Evolutionary conservation across 2,888 invertebrate species (phyloP).

Genomic region (Mylabris sibirica): DNA sequence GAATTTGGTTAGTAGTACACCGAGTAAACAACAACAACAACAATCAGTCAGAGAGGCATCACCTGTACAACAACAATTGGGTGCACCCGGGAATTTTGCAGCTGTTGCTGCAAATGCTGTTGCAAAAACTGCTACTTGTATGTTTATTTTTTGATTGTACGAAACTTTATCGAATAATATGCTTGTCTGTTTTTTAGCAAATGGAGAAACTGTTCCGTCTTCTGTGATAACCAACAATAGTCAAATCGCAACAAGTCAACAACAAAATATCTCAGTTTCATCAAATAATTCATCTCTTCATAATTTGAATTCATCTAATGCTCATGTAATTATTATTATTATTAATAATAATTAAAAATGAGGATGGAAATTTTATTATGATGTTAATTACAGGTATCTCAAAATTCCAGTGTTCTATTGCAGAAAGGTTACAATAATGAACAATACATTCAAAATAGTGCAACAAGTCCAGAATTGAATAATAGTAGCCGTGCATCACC

Average conservation of each 20-base stretch:
- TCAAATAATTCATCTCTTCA: constrained; percentile 27
- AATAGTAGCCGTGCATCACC: constrained; percentile 68
- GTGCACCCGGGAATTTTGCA: constrained; percentile 66
- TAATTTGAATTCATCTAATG: constrained; percentile 29
- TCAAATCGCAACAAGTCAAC: constrained; percentile 44
- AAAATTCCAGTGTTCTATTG: constrained; percentile 43
- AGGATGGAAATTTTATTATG: neutral
- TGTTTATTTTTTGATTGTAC: constrained; percentile 21
- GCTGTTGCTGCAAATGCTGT: constrained; percentile 66
- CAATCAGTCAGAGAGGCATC: constrained; percentile 58
- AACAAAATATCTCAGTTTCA: constrained; percentile 37
- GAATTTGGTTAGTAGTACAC: constrained; percentile 56
- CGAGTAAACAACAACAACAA: constrained; percentile 54
- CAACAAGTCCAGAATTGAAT: constrained; percentile 60
- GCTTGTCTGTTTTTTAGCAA: constrained; percentile 43
- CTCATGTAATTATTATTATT: constrained; percentile 19
- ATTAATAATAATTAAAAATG: neutral
- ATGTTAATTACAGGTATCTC: constrained; percentile 31
- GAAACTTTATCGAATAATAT: neutral
- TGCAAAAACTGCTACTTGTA: constrained; percentile 41
- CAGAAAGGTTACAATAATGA: constrained; percentile 39
- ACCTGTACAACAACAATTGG: constrained; percentile 60
- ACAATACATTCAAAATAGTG: constrained; percentile 50
- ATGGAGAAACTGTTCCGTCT: constrained; percentile 53
- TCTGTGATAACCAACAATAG: constrained; percentile 57